Percentiles rank a stretch among this genome's conserved stretches.
Conservation (phyloP, 2,888 invertebrate species). For the Didymodactylos carnosus region DNA sequence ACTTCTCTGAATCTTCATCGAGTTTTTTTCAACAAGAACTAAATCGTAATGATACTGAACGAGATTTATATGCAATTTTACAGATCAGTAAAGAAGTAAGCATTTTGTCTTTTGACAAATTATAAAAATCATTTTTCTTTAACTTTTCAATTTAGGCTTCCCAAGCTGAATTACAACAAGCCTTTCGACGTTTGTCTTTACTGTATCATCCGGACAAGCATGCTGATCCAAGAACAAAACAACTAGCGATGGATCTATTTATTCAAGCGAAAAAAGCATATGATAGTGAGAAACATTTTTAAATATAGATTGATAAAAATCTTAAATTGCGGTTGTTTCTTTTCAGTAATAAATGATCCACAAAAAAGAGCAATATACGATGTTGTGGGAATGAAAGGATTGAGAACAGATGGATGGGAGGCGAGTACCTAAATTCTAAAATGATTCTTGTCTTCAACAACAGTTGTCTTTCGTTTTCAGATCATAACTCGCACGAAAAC, state of each 20-base stretch:
- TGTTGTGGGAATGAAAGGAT: slow-evolving; percentile 61
- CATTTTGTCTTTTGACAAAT: too few species aligned
- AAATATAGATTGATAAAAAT: background rate
- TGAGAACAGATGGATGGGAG: slow-evolving; percentile 87
- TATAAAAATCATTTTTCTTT: background rate
- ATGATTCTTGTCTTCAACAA: background rate
- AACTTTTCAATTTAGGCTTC: slow-evolving; percentile 54
- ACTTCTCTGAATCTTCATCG: background rate
- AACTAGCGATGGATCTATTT: slow-evolving; percentile 70
- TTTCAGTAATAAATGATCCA: slow-evolving; percentile 62
- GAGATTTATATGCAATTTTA: slow-evolving; percentile 22
- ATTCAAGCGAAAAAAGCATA: slow-evolving; percentile 62
- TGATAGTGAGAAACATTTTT: slow-evolving; percentile 47
- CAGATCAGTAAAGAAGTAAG: slow-evolving; percentile 21
- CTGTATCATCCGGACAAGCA: slow-evolving; percentile 96
- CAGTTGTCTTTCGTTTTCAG: slow-evolving; percentile 18
- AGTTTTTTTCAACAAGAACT: slow-evolving; percentile 15
- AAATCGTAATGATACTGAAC: slow-evolving; percentile 20
- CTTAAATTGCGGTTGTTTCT: slow-evolving; percentile 18
- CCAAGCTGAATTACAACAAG: slow-evolving; percentile 70
- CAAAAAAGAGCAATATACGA: slow-evolving; percentile 88
- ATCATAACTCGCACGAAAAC: slow-evolving; percentile 65
- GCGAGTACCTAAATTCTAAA: slow-evolving; percentile 36
- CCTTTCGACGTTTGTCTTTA: slow-evolving; percentile 70
- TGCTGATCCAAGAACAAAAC: slow-evolving; percentile 54